Evolutionary conservation across 2,797 vertebrate species (phyloP), one percentile per base, ranked within the genome.

Genomic region (Acestrorhynchus altus): DNA sequence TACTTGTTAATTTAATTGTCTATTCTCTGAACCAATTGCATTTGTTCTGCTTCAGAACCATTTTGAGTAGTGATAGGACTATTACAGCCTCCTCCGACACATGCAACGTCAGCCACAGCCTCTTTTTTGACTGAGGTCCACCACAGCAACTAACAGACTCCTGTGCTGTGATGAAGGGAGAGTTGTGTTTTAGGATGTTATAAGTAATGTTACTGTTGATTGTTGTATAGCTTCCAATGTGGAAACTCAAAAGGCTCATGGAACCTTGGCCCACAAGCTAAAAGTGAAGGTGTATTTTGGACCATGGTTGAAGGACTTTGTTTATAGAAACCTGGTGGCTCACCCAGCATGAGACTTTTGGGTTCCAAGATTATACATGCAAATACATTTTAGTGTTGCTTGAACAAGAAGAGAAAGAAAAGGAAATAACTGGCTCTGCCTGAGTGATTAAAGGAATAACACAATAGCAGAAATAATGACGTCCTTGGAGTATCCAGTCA

Each of bases 391-490:
- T 61, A 61, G 59, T 39, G 28, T 61, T 61, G 1, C 31, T 39
- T 35, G 31, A n/a, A 61, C 39, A 61, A 61, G 39, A 10, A 13
- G 0, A 61, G 9, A 64, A 24, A 24, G 35, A 12, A 6, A 8
- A 61, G 10, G 46, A 54, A 24, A 11, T 8, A 74, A 52, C 52
- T 24, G 40, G 61, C 39, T 54, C 12, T 26, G 54, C 54, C 42
- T 54, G 72, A 65, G 22, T 24, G 24, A 75, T 56, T 65, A 31
- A 66, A 22, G 49, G 13, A 56, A 57, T 66, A 54, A 56, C 56
- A 51, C 59, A 77, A 77, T 68, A 60, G 44, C 65, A 18, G 46
- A 61, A 61, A 47, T 76, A 76, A 76, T 49, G 65, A 60, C 49
- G 40, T 39, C 66, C 44, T 61, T 13, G 15, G 54, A 60, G 74